Conservation (phyloP, 2,888 invertebrate species). For the Thereva nobilitata region DNA sequence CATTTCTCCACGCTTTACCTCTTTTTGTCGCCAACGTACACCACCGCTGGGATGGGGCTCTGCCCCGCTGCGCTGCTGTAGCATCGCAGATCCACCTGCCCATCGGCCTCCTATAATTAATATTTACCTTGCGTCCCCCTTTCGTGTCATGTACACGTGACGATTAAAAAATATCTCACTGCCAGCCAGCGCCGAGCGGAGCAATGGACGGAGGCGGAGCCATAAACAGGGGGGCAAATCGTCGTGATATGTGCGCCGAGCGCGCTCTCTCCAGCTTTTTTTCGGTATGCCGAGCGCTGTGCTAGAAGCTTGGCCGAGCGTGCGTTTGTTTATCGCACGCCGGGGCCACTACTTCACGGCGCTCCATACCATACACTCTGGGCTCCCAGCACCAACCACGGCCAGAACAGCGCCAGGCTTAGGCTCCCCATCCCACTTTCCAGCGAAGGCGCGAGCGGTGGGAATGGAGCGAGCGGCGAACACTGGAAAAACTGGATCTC, state of each 20-base stretch:
- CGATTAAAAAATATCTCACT: constrained; percentile 37
- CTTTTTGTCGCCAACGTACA: constrained; percentile 11
- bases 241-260: constrained; percentile 28
- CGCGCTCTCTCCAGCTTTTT: constrained; percentile 24
- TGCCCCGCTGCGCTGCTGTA: not conserved
- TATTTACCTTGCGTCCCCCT: constrained; percentile 35
- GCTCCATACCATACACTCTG: too few relatives aligned
- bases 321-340: constrained; percentile 33
- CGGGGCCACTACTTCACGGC: constrained; percentile 7
- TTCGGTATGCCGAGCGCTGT: constrained; percentile 1
- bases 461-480: not conserved
- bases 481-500: not conserved
- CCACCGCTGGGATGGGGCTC: constrained; percentile 1
- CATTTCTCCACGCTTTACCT: constrained; percentile 17
- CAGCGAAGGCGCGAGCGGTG: constrained; percentile 11
- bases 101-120: constrained; percentile 33
- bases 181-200: constrained; percentile 9
- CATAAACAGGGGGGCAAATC: constrained; percentile 34
- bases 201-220: constrained; percentile 40
- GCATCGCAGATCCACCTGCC: constrained; percentile 23
- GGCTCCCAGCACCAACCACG: constrained; percentile 14
- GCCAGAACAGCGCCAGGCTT: not conserved
- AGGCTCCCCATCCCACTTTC: constrained; percentile 25
- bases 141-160: constrained; percentile 35
- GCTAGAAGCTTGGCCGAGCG: constrained; percentile 24